Evolutionary conservation across 2,113 vertebrate genomes (phyloP), one percentile per base, ranked within the genome.

Genomic region (Leucosticte australis): DNA sequence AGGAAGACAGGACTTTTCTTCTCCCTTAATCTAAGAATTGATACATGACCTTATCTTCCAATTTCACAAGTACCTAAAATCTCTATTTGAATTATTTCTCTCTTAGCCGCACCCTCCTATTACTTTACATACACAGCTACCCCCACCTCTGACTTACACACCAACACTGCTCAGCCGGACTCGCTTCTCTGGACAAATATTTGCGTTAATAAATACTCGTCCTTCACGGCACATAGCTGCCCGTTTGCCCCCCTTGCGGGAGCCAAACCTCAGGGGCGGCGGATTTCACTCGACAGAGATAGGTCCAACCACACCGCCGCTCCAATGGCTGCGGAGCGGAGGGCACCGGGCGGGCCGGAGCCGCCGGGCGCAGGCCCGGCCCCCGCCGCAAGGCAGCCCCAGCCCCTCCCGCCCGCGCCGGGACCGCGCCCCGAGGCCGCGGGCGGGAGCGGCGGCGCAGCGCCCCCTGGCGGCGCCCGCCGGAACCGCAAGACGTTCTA

Each of bases 1-100:
- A 55, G 41, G 41, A 41, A 56, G 1, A 2, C 0, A 3, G 0
- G 0, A 23, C 3, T 37, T 4, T 4, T 42, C 7, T 4, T 4
- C 4, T 33, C 2, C 9, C 1, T 1, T 9, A 1, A 7, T 8
- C 52, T 6, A 13, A 0, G 0, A 1, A 8, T 1, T 19, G 0
- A 11, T 0, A 2, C 0, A 2, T 0, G 0, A 52, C 3, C 1
- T 19, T 5, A 7, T 5, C 14, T 13, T 3, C 6, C 0, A 2
- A 3, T 1, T 0, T 3, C 17, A 7, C 0, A n/a, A 33, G 0
- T 0, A 14, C 1, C 1, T 1, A 0, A 28, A 13, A 0, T 4
- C 8, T 23, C 7, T 5, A 28, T 6, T 7, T 11, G 3, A 0
- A 0, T 6, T 10, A 4, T 2, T 16, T 16, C 1, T 3, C 8